Conservation (phyloP, 2,113 vertebrate genomes). For the Scopus umbretta region DNA sequence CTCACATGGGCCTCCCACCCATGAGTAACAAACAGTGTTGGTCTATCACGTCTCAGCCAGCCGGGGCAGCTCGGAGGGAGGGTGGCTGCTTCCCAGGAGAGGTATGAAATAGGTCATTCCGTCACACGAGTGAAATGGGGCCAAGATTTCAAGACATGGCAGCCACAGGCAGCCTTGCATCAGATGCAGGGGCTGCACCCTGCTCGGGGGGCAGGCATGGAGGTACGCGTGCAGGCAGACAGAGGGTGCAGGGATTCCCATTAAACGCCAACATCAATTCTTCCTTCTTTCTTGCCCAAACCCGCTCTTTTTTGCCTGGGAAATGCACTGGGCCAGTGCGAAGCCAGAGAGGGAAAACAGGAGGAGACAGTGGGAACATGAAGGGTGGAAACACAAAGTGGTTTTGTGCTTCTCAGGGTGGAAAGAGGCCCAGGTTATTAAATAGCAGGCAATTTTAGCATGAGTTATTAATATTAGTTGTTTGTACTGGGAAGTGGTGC, state of each 20-base stretch:
- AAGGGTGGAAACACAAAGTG: background rate
- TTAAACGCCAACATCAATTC: rapidly evolving
- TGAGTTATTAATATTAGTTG: conserved; percentile 50
- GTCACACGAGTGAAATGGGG: rapidly evolving
- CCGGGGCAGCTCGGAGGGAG: background rate
- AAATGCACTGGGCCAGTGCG: background rate
- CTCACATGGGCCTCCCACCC: conserved; percentile 12
- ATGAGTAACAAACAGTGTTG: background rate
- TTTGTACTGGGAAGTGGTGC: conserved; percentile 48
- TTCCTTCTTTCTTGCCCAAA: background rate
- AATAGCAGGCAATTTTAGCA: conserved; percentile 29
- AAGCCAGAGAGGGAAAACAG: background rate
- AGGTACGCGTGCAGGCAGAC: background rate
- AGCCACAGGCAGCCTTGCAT: background rate
- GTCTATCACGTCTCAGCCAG: conserved; percentile 15
- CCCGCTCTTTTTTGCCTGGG: background rate
- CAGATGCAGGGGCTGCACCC: background rate
- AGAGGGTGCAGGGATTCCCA: rapidly evolving
- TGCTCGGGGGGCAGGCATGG: rapidly evolving
- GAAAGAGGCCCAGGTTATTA: conserved; percentile 38
- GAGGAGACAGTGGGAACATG: background rate
- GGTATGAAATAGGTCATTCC: background rate
- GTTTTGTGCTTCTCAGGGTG: background rate
- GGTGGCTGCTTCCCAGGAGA: background rate
- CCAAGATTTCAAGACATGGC: rapidly evolving